These are phyloP conservation scores for Bombyx huttoni DNA, from an alignment of 2,888 invertebrate genomes.

Conservation along the genomic window DNA sequence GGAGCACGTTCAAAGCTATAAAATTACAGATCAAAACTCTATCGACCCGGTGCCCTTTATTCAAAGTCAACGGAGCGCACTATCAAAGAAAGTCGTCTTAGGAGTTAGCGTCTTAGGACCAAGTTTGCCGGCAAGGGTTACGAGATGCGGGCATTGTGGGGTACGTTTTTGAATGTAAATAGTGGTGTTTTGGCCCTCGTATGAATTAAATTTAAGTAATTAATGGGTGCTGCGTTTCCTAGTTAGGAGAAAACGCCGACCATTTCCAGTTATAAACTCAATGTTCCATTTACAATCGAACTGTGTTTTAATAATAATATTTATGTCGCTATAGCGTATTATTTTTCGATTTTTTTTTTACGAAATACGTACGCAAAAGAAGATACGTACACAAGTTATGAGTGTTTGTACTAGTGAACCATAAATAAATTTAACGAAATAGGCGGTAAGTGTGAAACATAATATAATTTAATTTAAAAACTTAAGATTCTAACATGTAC, in stretches of 20 bases:
- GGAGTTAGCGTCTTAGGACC: constrained; percentile 68
- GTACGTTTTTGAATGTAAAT: constrained; percentile 69
- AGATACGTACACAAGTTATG: no score
- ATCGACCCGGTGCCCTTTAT: constrained; percentile 69
- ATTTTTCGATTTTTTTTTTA: no score
- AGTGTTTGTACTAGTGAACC: no score
- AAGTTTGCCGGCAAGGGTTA: constrained; percentile 67
- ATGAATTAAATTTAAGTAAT: constrained; percentile 73
- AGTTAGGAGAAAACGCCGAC: constrained; percentile 4
- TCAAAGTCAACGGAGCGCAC: constrained; percentile 62
- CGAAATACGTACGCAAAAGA: no score
- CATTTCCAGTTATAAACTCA: constrained; percentile 5
- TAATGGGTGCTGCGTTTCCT: constrained; percentile 40
- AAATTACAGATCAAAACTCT: constrained; percentile 71
- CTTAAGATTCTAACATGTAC: no score
- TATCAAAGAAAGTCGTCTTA: constrained; percentile 71
- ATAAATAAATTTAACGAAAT: no score
- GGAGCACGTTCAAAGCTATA: constrained; percentile 65
- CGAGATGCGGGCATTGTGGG: constrained; percentile 55
- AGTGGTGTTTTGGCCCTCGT: constrained; percentile 56
- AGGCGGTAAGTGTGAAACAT: no score
- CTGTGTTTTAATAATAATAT: no score
- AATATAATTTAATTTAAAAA: no score
- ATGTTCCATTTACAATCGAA: background rate
- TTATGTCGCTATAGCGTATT: no score